Evolutionary conservation across 2,888 invertebrate genomes (phyloP).

Genomic region (Conchocele bisecta): DNA sequence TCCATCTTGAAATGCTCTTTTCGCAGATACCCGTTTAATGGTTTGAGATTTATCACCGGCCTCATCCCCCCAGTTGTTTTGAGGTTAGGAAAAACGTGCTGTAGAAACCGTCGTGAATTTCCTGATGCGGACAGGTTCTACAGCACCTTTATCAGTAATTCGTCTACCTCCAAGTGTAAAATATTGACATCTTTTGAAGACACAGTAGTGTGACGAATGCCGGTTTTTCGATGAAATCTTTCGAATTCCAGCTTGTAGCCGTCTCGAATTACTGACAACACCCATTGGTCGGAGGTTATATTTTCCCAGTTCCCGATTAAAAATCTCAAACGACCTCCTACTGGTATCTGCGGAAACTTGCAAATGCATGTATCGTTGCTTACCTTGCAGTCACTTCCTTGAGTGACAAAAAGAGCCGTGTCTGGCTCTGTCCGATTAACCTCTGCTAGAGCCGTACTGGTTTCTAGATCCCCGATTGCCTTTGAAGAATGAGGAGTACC

Average conservation of each 20-base stretch:
- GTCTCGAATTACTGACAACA: conserved; percentile 23
- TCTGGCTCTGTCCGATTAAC: too few relatives aligned
- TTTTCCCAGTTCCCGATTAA: conserved; percentile 35
- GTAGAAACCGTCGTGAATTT: conserved; percentile 34
- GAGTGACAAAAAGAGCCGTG: too few relatives aligned
- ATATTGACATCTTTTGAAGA: conserved; percentile 11
- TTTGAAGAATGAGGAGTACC: too few relatives aligned
- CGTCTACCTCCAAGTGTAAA: conserved; percentile 25
- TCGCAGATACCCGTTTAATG: conserved; percentile 41
- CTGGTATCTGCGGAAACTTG: conserved; percentile 51
- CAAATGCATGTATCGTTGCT: too few relatives aligned
- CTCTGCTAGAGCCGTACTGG: too few relatives aligned
- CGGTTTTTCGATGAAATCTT: conserved; percentile 20
- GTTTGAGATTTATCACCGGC: conserved; percentile 48
- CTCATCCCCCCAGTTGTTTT: conserved; percentile 35
- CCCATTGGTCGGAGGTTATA: conserved; percentile 46
- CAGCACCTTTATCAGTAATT: conserved; percentile 30
- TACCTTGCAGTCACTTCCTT: too few relatives aligned
- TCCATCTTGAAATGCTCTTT: conserved; percentile 54
- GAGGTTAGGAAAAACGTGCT: conserved; percentile 39
- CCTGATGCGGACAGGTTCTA: conserved; percentile 19
- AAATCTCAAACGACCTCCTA: conserved; percentile 36
- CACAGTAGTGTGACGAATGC: conserved; percentile 18
- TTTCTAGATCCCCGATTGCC: too few relatives aligned
- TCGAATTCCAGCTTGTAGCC: conserved; percentile 45